Evolutionary conservation across 2,113 vertebrate species (phyloP), one percentile per base, ranked within the genome.

Genomic region (Monopterus albus): DNA sequence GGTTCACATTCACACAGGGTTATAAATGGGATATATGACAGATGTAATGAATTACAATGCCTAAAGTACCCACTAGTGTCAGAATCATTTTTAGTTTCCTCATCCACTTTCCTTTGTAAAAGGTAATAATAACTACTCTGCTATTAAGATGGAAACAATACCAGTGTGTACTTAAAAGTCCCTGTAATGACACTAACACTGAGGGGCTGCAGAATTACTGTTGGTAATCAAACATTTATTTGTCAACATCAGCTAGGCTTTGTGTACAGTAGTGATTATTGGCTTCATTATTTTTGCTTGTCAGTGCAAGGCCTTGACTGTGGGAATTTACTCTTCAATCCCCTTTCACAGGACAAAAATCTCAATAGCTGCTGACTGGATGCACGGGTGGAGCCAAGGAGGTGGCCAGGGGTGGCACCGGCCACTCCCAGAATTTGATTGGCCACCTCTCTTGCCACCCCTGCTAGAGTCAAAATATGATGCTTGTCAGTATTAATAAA

Each of bases 11-110:
- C 31, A 57, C 46, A 49, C 53, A 21, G 38, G n/a, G n/a, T n/a
- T n/a, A n/a, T n/a, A n/a, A n/a, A n/a, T n/a, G n/a, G n/a, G 49
- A 49, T 46, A 49, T 20, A 49, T 53, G 40, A 51, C 51, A 62
- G 17, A 66, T 49, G 21, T 53, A 64, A 66, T 61, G 60, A 56
- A 13, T 67, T 63, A 49, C 49, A 58, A 35, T 31, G 38, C 63
- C 18, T 40, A 40, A 47, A 55, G 15, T 61, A 62, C 11, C 29
- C n/a, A 2, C 29, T 52, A 9, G 59, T 59, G 49, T 71, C 40
- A 49, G 28, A 29, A 55, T 28, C 7, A 17, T 51, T 66, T 49
- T 42, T 25, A 3, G 10, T 52, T 55, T 45, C 35, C 21, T 36
- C 3, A 15, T 60, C 10, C 18, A 28, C 29, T 57, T 29, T n/a